Percentiles rank a stretch among this genome's conserved stretches.
phyloP scores from a whole-genome alignment of 2,797 vertebrate genomes.

The Graptemys geographica region DNA sequence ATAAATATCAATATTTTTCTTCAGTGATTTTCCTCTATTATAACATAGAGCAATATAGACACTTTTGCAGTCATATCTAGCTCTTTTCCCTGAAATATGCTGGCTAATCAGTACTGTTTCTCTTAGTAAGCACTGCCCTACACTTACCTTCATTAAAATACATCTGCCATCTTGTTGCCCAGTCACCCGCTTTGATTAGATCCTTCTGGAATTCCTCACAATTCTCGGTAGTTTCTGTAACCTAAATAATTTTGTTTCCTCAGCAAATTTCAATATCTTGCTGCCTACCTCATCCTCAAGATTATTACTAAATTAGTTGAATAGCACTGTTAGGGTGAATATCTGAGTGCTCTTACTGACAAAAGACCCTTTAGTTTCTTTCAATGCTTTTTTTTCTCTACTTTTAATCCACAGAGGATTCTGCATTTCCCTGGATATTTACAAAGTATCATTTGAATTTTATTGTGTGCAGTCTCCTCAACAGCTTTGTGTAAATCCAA shows the following conservation, averaged over 20 bases:
- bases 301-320: conserved; percentile 56
- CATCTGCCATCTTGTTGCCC: conserved; percentile 57
- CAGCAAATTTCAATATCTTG: conserved; percentile 65
- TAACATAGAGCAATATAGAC: neutral
- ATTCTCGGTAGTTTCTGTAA: conserved; percentile 65
- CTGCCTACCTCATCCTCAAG: conserved; percentile 31
- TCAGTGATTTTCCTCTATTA: conserved; percentile 24
- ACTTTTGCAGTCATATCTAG: neutral
- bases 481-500: conserved; percentile 11
- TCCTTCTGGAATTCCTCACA: conserved; percentile 77
- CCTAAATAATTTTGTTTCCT: conserved; percentile 73
- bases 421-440: neutral
- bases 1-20: conserved; percentile 4
- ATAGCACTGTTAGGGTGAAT: conserved; percentile 20
- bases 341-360: neutral
- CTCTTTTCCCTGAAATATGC: conserved; percentile 10
- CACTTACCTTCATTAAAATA: conserved; percentile 78
- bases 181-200: conserved; percentile 76
- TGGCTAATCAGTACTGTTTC: conserved; percentile 62
- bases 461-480: neutral
- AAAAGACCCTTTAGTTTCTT: conserved; percentile 11
- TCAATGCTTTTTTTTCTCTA: conserved; percentile 27
- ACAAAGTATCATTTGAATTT: conserved; percentile 25
- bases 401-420: conserved; percentile 58
- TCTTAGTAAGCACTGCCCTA: conserved; percentile 50